phyloP scores from a whole-genome alignment of 1,140 invertebrate genomes.

The Bombus terrestris region DNA sequence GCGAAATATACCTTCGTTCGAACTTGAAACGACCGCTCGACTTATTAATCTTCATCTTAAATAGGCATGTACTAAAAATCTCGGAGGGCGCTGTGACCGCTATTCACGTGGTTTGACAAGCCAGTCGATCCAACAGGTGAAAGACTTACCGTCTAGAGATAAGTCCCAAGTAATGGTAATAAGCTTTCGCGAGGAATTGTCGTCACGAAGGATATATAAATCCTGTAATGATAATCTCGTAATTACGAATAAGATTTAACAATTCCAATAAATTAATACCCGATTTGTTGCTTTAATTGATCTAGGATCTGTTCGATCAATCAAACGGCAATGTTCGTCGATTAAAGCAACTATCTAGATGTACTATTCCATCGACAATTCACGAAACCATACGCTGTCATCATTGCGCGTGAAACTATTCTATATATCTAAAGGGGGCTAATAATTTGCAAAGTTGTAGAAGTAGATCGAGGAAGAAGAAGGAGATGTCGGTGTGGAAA shows the following conservation, averaged over 20 bases:
- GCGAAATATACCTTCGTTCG: not conserved
- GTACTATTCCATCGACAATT: too few species aligned
- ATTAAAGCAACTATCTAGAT: not conserved
- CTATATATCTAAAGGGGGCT: too few species aligned
- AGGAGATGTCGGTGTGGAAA: not conserved
- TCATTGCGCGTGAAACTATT: too few species aligned
- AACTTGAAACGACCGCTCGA: too few species aligned
- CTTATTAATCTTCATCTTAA: too few species aligned
- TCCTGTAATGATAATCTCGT: not conserved
- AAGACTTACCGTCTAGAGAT: conserved; percentile 55
- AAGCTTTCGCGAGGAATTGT: not conserved
- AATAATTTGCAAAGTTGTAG: too few species aligned
- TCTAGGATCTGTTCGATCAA: not conserved
- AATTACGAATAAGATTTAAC: not conserved
- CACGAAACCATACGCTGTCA: too few species aligned
- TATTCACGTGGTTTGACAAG: not conserved
- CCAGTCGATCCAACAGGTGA: conserved; percentile 29
- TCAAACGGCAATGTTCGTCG: not conserved
- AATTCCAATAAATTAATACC: not conserved
- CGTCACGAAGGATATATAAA: not conserved
- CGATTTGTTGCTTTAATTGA: not conserved
- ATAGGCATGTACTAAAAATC: not conserved
- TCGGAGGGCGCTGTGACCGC: not conserved
- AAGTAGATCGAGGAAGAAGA: not conserved
- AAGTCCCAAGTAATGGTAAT: not conserved